phyloP scores from a whole-genome alignment of 2,888 invertebrate genomes.

The Cantharis rustica region DNA sequence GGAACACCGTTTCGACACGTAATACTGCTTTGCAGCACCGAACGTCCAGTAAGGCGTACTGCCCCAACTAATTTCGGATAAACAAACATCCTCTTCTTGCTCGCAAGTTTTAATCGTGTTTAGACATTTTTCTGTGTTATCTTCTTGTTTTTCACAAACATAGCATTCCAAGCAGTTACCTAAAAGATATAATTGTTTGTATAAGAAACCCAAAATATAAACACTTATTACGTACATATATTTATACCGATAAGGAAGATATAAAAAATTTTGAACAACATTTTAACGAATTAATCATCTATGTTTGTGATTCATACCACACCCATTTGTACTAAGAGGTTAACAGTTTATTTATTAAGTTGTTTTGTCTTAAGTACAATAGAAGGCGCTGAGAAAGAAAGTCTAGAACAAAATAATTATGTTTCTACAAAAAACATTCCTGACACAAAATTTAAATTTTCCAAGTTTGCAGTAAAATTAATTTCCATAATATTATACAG shows the following conservation, averaged over 20 bases:
- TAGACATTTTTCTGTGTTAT: constrained; percentile 89
- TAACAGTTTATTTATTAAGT: constrained; percentile 13
- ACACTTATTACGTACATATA: constrained; percentile 27
- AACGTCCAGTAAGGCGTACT: constrained; percentile 96
- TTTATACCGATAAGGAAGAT: constrained; percentile 27
- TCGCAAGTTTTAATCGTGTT: constrained; percentile 92
- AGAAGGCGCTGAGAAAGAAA: not conserved
- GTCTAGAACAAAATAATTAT: too few species aligned
- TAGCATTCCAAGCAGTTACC: constrained; percentile 83
- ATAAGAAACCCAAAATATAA: not conserved
- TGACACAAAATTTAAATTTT: too few species aligned
- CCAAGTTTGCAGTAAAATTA: too few species aligned
- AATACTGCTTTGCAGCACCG: constrained; percentile 90
- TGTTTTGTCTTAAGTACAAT: not conserved
- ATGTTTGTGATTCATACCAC: constrained; percentile 26
- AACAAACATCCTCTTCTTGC: constrained; percentile 82
- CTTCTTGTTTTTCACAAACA: constrained; percentile 91
- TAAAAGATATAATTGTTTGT: constrained; percentile 49
- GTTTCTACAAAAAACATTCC: too few species aligned
- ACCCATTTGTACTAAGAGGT: constrained; percentile 11
- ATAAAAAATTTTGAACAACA: constrained; percentile 26
- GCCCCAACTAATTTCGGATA: constrained; percentile 92
- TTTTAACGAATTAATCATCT: constrained; percentile 18
- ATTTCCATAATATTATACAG: too few species aligned
- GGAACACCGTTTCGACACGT: constrained; percentile 89